A percentile compares a stretch with the other conserved stretches of the same genome.
These are phyloP conservation scores for Drosophila teissieri DNA, from an alignment of 1,140 invertebrate genomes.

Conservation along the genomic window DNA sequence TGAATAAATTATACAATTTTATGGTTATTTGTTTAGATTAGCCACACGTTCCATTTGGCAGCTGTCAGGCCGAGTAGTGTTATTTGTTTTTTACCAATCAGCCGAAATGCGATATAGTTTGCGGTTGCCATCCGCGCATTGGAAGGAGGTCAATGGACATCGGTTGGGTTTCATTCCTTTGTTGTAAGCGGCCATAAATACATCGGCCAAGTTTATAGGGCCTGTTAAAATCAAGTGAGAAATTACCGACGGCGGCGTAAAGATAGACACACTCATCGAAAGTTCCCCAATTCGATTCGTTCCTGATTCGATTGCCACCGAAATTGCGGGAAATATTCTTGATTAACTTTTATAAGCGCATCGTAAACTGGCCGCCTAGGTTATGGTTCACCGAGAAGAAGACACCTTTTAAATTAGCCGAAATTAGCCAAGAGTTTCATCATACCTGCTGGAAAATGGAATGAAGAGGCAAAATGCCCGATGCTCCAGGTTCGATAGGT, in stretches of 20 bases:
- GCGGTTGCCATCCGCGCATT: slow-evolving; percentile 5
- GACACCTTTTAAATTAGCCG: slow-evolving; percentile 3
- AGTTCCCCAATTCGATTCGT: slow-evolving; percentile 9
- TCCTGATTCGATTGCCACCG: neutral
- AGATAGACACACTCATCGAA: slow-evolving; percentile 21
- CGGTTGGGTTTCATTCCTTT: slow-evolving; percentile 8
- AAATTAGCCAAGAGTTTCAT: slow-evolving; percentile 23
- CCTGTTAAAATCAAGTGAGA: slow-evolving; percentile 32
- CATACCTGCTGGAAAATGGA: neutral
- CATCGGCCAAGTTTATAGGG: slow-evolving; percentile 11
- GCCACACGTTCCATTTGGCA: slow-evolving; percentile 26
- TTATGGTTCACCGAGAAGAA: slow-evolving; percentile 24
- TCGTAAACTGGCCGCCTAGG: slow-evolving; percentile 37
- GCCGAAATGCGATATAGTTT: neutral
- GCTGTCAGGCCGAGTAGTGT: slow-evolving; percentile 25
- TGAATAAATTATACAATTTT: slow-evolving; percentile 61
- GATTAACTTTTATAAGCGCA: slow-evolving; percentile 17
- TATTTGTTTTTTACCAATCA: slow-evolving; percentile 34
- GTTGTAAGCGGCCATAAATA: slow-evolving; percentile 45
- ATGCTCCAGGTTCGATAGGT: slow-evolving; percentile 20
- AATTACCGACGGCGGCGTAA: slow-evolving; percentile 18
- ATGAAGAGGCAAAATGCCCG: neutral
- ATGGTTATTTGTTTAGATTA: slow-evolving; percentile 55
- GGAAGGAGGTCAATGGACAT: slow-evolving; percentile 40
- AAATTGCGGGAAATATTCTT: slow-evolving; percentile 23